Evolutionary conservation across 2,888 invertebrate species (phyloP).

Genomic region (Hypena proboscidalis): DNA sequence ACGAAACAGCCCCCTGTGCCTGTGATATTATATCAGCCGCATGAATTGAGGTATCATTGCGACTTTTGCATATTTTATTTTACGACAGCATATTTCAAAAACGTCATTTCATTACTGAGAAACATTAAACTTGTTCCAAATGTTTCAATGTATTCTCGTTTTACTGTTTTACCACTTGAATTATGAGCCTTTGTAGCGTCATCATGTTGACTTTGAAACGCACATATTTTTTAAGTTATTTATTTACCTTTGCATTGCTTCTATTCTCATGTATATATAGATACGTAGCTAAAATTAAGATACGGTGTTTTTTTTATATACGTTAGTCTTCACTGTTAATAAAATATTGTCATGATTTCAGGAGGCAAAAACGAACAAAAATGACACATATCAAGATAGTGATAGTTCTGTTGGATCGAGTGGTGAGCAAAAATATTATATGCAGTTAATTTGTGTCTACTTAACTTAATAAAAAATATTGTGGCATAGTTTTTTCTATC

Average conservation of each 20-base stretch:
- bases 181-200: no score
- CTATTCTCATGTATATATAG: no score
- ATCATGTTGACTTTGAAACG: no score
- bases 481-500: no score
- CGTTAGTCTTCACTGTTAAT: no score
- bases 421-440: slow-evolving; percentile 40
- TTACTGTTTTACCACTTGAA: background rate
- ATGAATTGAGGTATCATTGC: slow-evolving; percentile 63
- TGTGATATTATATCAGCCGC: slow-evolving; percentile 51
- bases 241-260: no score
- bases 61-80: slow-evolving; percentile 36
- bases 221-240: no score
- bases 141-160: slow-evolving; percentile 7
- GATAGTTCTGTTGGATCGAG: slow-evolving; percentile 49
- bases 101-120: slow-evolving; percentile 4
- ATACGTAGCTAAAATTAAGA: no score
- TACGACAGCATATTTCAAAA: slow-evolving; percentile 16
- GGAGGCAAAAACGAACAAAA: slow-evolving; percentile 20
- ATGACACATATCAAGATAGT: slow-evolving; percentile 27
- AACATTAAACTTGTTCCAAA: slow-evolving; percentile 3
- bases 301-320: no score
- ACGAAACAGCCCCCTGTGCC: slow-evolving; percentile 28
- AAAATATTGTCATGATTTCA: no score
- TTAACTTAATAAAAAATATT: no score
- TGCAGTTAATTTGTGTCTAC: no score